Evolutionary conservation across 2,113 vertebrate species (phyloP), one percentile per base, ranked within the genome.

Genomic region (Zootoca vivipara): DNA sequence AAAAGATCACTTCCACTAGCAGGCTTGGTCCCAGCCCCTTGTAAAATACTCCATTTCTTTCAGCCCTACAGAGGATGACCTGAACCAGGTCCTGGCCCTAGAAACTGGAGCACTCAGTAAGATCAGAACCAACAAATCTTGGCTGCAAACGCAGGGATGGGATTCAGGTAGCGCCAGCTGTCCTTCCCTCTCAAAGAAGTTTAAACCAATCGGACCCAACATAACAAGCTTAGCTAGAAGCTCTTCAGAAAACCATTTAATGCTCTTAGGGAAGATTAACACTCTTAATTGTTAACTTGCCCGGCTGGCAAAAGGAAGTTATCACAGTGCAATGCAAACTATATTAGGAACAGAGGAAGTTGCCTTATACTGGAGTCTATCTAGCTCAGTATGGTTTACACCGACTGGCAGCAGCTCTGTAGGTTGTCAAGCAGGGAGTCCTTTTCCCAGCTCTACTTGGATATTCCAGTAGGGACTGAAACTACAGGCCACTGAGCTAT

Each of bases 221-320:
- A 83, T 92, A 89, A 92, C 67, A 74, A 90, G 90, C 90, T 93
- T 92, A 92, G 58, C 85, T 75, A 90, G 86, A 90, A 83, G 30
- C 1, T 46, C 20, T 78, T 52, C n/a, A 24, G 13, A 40, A 33
- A n/a, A 52, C 24, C 8, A 3, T 52, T 67, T 46, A 70, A 82
- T 33, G 8, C 33, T n/a, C 77, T 89, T 82, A 75, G n/a, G 69
- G 38, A 35, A 85, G 77, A 73, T 73, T 10, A 87, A 52, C 52
- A 4, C 15, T 3, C 24, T 13, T 12, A 38, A 46, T 46, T 46
- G 10, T 46, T 46, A 46, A 46, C 46, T 10, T 46, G 46, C 46
- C 46, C 46, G 9, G 46, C 46, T 38, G 38, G 38, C 38, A 38
- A 38, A 38, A 38, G 73, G 77, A 28, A 81, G 15, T 35, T 35